phyloP scores from a whole-genome alignment of 2,888 invertebrate genomes.

The Cephalotes varians region DNA sequence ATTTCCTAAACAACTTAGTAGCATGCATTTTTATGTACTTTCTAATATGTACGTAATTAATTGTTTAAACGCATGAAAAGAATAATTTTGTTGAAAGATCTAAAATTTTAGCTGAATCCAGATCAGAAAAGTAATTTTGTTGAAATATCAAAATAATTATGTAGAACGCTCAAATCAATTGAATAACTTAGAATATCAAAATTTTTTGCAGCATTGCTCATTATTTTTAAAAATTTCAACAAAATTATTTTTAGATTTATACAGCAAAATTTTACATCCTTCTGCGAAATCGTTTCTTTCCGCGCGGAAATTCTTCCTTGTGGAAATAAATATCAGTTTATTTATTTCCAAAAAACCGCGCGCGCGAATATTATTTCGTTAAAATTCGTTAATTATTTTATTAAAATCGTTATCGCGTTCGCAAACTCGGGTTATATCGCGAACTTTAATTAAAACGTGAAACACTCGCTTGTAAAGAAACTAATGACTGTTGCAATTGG shows the following conservation, averaged over 20 bases:
- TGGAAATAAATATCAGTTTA: neutral
- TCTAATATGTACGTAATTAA: neutral
- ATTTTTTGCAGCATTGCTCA: too few species aligned
- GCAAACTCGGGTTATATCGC: neutral
- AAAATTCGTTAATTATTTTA: slow-evolving; percentile 7
- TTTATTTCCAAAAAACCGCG: neutral
- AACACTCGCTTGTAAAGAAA: slow-evolving; percentile 5
- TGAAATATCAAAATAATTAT: too few species aligned
- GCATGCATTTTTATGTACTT: neutral
- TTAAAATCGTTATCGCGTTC: slow-evolving; percentile 6
- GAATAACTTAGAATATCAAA: too few species aligned
- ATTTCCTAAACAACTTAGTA: neutral
- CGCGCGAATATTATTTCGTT: neutral
- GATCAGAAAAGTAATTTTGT: too few species aligned
- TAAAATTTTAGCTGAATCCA: too few species aligned
- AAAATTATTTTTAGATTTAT: too few species aligned
- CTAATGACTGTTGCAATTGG: slow-evolving; percentile 41
- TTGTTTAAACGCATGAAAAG: slow-evolving; percentile 9
- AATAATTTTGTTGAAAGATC: too few species aligned
- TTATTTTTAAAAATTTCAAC: too few species aligned
- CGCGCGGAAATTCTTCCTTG: too few species aligned
- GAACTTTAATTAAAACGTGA: slow-evolving; percentile 45
- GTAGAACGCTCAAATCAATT: too few species aligned
- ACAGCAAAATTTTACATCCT: too few species aligned
- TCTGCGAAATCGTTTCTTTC: too few species aligned